These are phyloP conservation scores for Ophion costatus DNA, from an alignment of 2,888 invertebrate genomes.

Conservation along the genomic window DNA sequence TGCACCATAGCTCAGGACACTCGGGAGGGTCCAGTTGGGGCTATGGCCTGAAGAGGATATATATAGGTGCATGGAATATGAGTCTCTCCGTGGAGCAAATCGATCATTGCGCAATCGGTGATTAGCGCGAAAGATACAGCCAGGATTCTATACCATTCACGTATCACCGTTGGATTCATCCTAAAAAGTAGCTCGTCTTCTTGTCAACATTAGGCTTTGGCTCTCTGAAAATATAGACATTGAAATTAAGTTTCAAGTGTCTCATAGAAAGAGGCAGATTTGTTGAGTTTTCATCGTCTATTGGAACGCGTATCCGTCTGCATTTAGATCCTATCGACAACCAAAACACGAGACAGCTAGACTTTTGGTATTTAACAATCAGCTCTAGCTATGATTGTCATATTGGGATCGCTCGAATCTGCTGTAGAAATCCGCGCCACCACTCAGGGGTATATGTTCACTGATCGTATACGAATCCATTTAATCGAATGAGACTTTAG, in stretches of 20 bases:
- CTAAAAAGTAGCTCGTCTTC: not conserved
- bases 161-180: not conserved
- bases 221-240: not conserved
- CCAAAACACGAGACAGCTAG: not conserved
- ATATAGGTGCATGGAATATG: slow-evolving; percentile 1
- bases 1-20: slow-evolving; percentile 6
- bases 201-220: not conserved
- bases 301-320: not conserved
- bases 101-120: slow-evolving; percentile 44
- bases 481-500: not conserved
- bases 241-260: not conserved
- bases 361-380: not conserved
- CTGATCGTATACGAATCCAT: not conserved
- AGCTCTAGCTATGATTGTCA: not conserved
- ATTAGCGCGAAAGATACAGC: slow-evolving; percentile 24
- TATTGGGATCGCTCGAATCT: not conserved
- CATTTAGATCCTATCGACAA: not conserved
- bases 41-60: not conserved
- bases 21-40: slow-evolving; percentile 19
- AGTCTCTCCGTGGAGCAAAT: not conserved
- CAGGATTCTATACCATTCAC: not conserved
- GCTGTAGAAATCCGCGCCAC: not conserved
- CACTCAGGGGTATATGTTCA: not conserved
- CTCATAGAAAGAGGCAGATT: too few species aligned
- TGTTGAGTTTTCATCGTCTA: too few species aligned